Percentiles rank a stretch among this genome's conserved stretches.
phyloP scores from a whole-genome alignment of 2,797 vertebrate species.

The Hyperoplus lanceolatus region DNA sequence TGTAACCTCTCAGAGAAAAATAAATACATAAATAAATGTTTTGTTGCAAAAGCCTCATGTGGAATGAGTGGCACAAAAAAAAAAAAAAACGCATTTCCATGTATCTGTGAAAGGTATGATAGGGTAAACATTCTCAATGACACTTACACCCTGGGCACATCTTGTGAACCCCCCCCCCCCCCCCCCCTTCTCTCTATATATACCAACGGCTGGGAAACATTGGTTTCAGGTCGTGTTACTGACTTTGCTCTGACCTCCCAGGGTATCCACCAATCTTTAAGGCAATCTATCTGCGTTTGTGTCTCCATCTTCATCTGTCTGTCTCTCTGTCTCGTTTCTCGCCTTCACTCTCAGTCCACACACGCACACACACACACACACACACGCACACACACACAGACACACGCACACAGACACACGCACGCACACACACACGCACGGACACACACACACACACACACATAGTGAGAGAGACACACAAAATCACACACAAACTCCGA shows the following conservation, averaged over 20 bases:
- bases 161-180: constrained; percentile 33
- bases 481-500: constrained; percentile 55
- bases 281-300: constrained; percentile 47
- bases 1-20: constrained; percentile 13
- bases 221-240: constrained; percentile 71
- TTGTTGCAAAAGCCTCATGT: constrained; percentile 1
- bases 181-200: neutral
- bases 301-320: constrained; percentile 63
- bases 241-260: constrained; percentile 62
- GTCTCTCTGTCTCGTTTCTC: constrained; percentile 54
- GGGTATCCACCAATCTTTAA: constrained; percentile 57
- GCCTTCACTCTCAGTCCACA: constrained; percentile 19
- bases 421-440: constrained; percentile 3
- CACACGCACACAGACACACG: neutral
- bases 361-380: constrained; percentile 20
- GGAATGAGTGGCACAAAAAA: constrained; percentile 12
- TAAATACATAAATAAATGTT: constrained; percentile 20
- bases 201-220: constrained; percentile 59
- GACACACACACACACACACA: constrained; percentile 9
- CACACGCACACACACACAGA: constrained; percentile 7
- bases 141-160: constrained; percentile 50
- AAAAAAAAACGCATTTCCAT: constrained; percentile 42
- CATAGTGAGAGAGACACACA: constrained; percentile 22
- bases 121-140: constrained; percentile 57
- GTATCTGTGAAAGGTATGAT: constrained; percentile 54